These are phyloP conservation scores for Coluber constrictor DNA, from an alignment of 2,797 vertebrate genomes.

Conservation along the genomic window DNA sequence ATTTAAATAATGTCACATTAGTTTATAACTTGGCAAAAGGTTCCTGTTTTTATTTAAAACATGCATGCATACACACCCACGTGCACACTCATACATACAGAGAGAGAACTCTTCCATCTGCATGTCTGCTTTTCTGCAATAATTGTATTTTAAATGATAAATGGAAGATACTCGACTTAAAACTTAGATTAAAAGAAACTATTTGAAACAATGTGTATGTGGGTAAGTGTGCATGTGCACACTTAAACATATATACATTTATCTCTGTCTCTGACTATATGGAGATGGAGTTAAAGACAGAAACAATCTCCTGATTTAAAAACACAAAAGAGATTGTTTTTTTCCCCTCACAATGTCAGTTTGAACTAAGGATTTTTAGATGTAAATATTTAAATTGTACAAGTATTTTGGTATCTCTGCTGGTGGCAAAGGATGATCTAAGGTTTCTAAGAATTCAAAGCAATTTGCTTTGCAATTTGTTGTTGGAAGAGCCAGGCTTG, in stretches of 20 bases:
- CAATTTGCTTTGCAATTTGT: neutral
- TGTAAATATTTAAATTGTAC: neutral
- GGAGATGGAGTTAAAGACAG: neutral
- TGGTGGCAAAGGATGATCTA: neutral
- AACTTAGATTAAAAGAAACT: accelerated
- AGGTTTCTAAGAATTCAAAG: neutral
- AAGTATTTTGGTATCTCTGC: neutral
- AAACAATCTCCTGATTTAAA: neutral
- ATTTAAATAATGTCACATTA: neutral
- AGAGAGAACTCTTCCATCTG: neutral
- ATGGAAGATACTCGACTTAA: neutral
- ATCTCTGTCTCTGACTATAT: neutral
- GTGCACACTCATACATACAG: too few species aligned
- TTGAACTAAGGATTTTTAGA: neutral
- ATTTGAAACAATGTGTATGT: neutral
- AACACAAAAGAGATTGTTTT: neutral
- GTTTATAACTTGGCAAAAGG: neutral
- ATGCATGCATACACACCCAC: accelerated
- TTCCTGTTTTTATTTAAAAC: neutral
- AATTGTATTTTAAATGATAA: neutral
- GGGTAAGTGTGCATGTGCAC: neutral
- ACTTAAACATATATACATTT: neutral
- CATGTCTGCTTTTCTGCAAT: neutral
- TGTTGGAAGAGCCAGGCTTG: too few species aligned
- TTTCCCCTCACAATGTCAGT: neutral